These are phyloP conservation scores for Acrossocheilus wenchowensis DNA, from an alignment of 2,797 vertebrate species.

Conservation along the genomic window DNA sequence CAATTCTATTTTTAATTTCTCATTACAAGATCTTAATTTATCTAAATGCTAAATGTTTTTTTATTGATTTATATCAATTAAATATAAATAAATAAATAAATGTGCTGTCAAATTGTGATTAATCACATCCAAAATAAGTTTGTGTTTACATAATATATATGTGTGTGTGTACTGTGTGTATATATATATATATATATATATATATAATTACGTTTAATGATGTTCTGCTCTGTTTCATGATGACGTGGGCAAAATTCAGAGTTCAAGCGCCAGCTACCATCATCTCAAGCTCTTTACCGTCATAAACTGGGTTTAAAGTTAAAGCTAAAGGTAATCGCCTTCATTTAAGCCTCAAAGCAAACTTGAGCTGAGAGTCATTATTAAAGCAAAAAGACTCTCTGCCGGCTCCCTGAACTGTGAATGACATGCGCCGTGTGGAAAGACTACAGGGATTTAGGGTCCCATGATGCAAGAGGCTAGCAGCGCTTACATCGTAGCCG, in stretches of 20 bases:
- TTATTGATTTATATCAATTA: neutral
- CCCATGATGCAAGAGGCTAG: neutral
- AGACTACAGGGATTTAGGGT: neutral
- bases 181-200: too few relatives aligned
- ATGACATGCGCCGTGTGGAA: neutral
- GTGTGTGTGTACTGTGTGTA: too few relatives aligned
- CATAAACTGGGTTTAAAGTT: constrained; percentile 35
- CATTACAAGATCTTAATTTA: neutral
- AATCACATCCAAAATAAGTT: too few relatives aligned
- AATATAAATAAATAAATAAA: too few relatives aligned
- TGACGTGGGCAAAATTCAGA: constrained; percentile 34
- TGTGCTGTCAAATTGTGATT: too few relatives aligned
- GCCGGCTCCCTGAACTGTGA: constrained; percentile 4
- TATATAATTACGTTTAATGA: constrained; percentile 52
- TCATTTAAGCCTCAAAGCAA: constrained; percentile 41
- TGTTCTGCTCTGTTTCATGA: constrained; percentile 63
- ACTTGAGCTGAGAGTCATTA: constrained; percentile 34
- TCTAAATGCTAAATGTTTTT: neutral
- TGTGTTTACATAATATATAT: too few relatives aligned
- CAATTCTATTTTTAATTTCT: neutral
- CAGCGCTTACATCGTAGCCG: constrained; percentile 91
- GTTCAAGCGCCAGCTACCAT: neutral
- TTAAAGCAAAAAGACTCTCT: constrained; percentile 15
- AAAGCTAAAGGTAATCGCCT: constrained; percentile 50
- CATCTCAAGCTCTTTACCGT: constrained; percentile 9